Evolutionary conservation across 2,797 vertebrate genomes (phyloP).

Genomic region (Epinephelus awoara): DNA sequence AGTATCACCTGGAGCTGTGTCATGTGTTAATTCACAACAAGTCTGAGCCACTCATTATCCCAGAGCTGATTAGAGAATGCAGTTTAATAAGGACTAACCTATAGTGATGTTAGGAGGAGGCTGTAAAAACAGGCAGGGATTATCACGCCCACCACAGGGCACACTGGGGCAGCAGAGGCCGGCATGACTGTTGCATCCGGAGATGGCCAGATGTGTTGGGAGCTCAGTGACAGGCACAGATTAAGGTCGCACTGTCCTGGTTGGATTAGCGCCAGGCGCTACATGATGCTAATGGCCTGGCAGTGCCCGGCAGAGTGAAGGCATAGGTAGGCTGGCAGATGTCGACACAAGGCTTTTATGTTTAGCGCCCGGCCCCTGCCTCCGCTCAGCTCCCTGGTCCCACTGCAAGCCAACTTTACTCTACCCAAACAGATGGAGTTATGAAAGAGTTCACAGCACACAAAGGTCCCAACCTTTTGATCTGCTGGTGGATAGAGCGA

Average conservation of each 20-base stretch:
- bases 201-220: constrained; percentile 72
- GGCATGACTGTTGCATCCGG: constrained; percentile 39
- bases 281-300: constrained; percentile 77
- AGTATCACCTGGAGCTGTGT: constrained; percentile 29
- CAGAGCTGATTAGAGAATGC: constrained; percentile 59
- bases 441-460: constrained; percentile 21
- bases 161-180: constrained; percentile 10
- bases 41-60: constrained; percentile 35
- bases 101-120: constrained; percentile 35
- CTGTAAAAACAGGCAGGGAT: constrained; percentile 54
- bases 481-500: constrained; percentile 16
- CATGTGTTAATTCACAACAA: constrained; percentile 49
- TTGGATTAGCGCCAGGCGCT: constrained; percentile 72
- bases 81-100: constrained; percentile 59
- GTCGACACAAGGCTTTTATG: constrained; percentile 49
- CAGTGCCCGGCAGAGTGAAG: constrained; percentile 47
- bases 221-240: constrained; percentile 65
- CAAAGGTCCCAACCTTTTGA: constrained; percentile 42
- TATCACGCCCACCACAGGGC: constrained; percentile 42
- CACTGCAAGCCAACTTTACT: constrained; percentile 30
- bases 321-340: constrained; percentile 62
- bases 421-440: constrained; percentile 40
- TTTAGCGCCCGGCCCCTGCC: constrained; percentile 16
- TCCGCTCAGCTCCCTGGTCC: constrained; percentile 1
- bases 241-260: constrained; percentile 75